These are phyloP conservation scores for Serranus cabrilla DNA, from an alignment of 2,797 vertebrate genomes.

Conservation along the genomic window DNA sequence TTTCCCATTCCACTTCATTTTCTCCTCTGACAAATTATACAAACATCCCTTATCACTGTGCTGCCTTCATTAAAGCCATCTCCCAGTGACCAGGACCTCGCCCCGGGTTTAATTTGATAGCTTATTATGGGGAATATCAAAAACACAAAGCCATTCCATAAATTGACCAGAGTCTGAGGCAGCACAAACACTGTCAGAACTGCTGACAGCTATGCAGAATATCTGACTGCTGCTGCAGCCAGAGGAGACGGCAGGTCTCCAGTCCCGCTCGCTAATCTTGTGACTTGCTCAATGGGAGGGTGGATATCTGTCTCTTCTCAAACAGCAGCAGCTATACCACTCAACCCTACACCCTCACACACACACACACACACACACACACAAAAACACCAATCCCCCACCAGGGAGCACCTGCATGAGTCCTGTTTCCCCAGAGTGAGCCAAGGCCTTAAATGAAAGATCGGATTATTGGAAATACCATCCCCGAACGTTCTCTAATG, in stretches of 20 bases:
- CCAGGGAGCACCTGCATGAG: constrained; percentile 23
- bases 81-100: constrained; percentile 50
- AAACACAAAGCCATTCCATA: constrained; percentile 69
- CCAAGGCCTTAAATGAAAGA: constrained; percentile 23
- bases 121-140: constrained; percentile 72
- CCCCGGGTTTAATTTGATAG: constrained; percentile 72
- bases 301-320: constrained; percentile 64
- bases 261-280: constrained; percentile 76
- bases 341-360: constrained; percentile 30
- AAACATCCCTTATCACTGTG: constrained; percentile 62
- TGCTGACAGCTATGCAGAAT: constrained; percentile 78
- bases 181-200: constrained; percentile 71
- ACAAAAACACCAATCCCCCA: constrained; percentile 25
- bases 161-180: constrained; percentile 68
- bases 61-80: constrained; percentile 70
- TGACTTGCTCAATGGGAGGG: constrained; percentile 66
- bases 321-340: constrained; percentile 55
- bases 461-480: constrained; percentile 3
- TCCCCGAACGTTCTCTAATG: constrained; percentile 8
- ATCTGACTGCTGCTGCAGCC: constrained; percentile 69
- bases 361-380: constrained; percentile 7
- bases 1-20: constrained; percentile 63
- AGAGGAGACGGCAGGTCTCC: constrained; percentile 75
- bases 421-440: constrained; percentile 36
- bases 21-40: constrained; percentile 65